Base-by-base conservation (phyloP, 1,140 invertebrate genomes). In the Sinonovacula constricta region DNA sequence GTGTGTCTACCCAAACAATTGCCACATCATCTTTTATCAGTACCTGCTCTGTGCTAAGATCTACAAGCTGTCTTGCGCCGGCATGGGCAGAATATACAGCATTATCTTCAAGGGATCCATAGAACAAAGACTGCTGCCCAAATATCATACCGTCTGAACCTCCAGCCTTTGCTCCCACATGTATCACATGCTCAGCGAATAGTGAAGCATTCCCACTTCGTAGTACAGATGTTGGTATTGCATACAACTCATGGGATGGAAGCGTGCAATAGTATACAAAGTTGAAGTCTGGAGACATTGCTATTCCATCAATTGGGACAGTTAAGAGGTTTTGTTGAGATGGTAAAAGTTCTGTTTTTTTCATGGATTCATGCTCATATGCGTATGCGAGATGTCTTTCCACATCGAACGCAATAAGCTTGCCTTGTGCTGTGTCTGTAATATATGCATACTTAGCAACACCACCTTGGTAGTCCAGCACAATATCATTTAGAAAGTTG, bases 401-500 rank as follows among this genome's bases (percentile, higher is more conserved):
- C 18, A 51, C 70, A 33, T 86, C 74, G 53, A 79, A 86, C 0
- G 84, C 76, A 24, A 75, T 56, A 4, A 86, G 31, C 34, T 80
- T 81, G 2, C 71, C 69, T 14, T 81, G 79, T 0, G 24, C 28
- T 2, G 79, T 78, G 39, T 86, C 83, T 3, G 80, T 84, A 15
- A 86, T 85, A 31, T 86, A 86, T 0, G 83, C 85, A 72, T 75
- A 84, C 26, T 49, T 59, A 34, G 75, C 79, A 22, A 62, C 30
- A 4, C 83, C 83, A 60, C 82, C 33, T 0, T 79, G 63, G 59
- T 83, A 83, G 49, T 86, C 82, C 12, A 86, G 18, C 18, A 86
- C 83, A 54, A 86, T 81, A 56, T 86, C 85, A 56, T 86, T 86
- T 60, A 86, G 34, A 39, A 83, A 83, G 31, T 80, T 82, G 0